These are phyloP conservation scores for Ormyrus rosae DNA, from an alignment of 2,888 invertebrate species.

Conservation along the genomic window DNA sequence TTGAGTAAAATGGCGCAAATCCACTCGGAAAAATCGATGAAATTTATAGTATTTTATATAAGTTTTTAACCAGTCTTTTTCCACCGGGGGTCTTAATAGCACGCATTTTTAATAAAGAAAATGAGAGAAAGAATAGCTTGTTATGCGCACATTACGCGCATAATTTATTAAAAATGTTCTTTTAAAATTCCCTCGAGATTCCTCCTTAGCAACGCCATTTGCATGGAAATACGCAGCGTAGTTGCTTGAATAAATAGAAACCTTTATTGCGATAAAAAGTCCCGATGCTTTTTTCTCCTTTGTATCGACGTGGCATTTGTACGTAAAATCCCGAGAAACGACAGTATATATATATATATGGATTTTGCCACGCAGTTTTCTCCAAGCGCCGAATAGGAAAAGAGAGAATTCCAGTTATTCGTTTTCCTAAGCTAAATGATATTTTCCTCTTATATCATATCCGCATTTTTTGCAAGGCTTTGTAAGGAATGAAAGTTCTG, in stretches of 20 bases:
- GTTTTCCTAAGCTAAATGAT: constrained; percentile 23
- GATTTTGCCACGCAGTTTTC: neutral
- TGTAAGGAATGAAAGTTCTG: too few species aligned
- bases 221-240: constrained; percentile 2
- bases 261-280: constrained; percentile 10
- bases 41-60: too few species aligned
- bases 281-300: neutral
- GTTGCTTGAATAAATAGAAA: constrained; percentile 6
- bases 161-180: neutral
- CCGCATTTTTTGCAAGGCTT: neutral
- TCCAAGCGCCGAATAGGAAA: neutral
- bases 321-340: neutral
- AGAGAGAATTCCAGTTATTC: constrained; percentile 18
- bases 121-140: too few species aligned
- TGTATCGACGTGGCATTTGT: constrained; percentile 7
- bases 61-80: too few species aligned
- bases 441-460: constrained; percentile 13
- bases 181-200: neutral
- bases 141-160: too few species aligned
- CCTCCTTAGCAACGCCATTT: neutral
- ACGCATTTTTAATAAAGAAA: too few species aligned
- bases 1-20: too few species aligned
- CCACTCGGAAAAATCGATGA: too few species aligned
- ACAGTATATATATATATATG: neutral
- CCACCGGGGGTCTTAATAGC: too few species aligned